Evolutionary conservation across 2,888 invertebrate species (phyloP), one percentile per base, ranked within the genome.

Genomic region (Laspeyria flexula): DNA sequence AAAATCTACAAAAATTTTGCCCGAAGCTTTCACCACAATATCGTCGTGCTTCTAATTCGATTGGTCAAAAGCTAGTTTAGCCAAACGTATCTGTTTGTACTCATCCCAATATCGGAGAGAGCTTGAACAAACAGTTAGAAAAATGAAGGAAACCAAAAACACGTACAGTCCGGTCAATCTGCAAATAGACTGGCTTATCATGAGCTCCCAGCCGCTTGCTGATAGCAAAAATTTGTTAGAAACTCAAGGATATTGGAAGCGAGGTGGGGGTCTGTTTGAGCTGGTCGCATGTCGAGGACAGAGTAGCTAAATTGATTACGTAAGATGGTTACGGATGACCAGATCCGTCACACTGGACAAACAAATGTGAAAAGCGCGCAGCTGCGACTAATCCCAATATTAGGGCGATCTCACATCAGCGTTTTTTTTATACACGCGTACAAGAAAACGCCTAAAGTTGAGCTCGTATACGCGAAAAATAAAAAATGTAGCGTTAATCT

Each of bases 221-320:
- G 40, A 10, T 6, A 6, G 5, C 13, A 33, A 11, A 13, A 12
- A 9, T 45, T 38, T 9, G 10, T n/a, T 23, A 5, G 4, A n/a
- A 37, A 16, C 2, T 1, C 7, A 4, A 29, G 34, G 9, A 0
- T 0, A 33, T 39, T 41, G 4, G 10, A 10, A 5, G 25, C 4
- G 6, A 16, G 10, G 13, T 37, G 23, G 34, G 12, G 62, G 33
- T 60, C 70, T 21, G 1, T 11, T n/a, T 39, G 35, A 11, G 33
- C 7, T 60, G 60, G 66, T 47, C 27, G n/a, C 0, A 18, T 59
- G 55, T 55, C 52, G 56, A 56, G 54, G 59, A 51, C 58, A 65
- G 60, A 64, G 59, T 62, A 60, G 64, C 59, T 46, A 61, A 73
- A 73, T 73, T 73, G 74, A 73, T 73, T 73, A 63, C 70, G 58